Base-by-base conservation (phyloP, 1,140 invertebrate species). In the Zaprionus africanus region DNA sequence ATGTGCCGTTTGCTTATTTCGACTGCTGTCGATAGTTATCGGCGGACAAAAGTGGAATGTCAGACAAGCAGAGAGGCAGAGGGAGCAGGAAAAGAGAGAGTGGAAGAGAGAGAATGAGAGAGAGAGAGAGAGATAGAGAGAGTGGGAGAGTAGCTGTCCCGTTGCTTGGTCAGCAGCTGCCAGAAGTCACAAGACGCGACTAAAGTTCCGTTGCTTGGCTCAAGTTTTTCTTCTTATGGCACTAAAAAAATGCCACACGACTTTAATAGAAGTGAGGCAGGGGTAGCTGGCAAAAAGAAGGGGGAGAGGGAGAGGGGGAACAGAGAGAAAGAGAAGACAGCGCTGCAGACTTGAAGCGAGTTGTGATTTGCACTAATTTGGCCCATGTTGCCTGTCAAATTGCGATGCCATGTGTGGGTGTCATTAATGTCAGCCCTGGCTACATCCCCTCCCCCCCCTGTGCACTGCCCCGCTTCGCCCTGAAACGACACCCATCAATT, bases 341-440 rank as follows among this genome's bases (percentile, higher is more conserved):
- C 31, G 31, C 31, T 31, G 31, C 31, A 34, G 31, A 43, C n/a
- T 43, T 43, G 41, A n/a, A 61, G 65, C 49, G 59, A 74, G 72
- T 71, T 87, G 78, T 88, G 84, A 87, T 87, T 87, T 76, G 71
- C 73, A 87, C 84, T 88, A 88, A 88, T 88, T 88, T 88, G 81
- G 85, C 66, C 53, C 81, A 82, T 88, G 84, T 83, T 88, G 83
- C 67, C 83, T 87, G 83, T 88, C 83, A 87, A 87, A 88, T 87
- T 88, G 84, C 59, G 65, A 72, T 88, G 85, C 84, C 84, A 88
- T 90, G 84, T 88, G 84, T 88, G 84, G 71, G 85, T 90, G 84
- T 90, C 84, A 90, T 88, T 88, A 88, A 88, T 88, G 84, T 75
- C 84, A 87, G 68, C 76, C 62, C 62, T 64, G 77, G 31, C 31